Base-by-base conservation (phyloP, 30 jellyfish, hydroid and myxozoan species). In the Calvadosia cruxmelitensis region DNA sequence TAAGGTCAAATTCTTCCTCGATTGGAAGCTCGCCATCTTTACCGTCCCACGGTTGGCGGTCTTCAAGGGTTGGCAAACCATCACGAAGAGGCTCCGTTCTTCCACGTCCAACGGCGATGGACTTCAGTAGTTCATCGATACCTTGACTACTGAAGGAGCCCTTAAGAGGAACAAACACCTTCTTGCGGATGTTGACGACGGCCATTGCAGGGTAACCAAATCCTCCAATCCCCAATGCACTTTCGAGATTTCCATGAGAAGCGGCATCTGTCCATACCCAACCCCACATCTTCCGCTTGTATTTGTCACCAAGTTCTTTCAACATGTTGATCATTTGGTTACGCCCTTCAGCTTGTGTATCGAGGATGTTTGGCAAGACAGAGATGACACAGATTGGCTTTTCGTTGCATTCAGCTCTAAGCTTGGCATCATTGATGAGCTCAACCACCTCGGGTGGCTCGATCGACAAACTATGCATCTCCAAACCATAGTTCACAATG, bases 191-290 rank as follows among this genome's bases (percentile, higher is more conserved):
- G 68, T 81, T 87, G 29, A 75, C 94, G 53, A 81, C 97, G 50
- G 94, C 97, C 94, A 81, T 71, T 3, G 97, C 97, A 20, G 97
- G 97, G 72, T 87, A 87, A 10, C 97, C 97, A 3, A 87, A 87
- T 50, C 97, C 97, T 23, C 97, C 97, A 25, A 87, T 61, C 10
- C 94, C 97, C 24, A 87, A 81, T 1, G 94, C 69, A 34, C 53
- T 68, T 53, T 87, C 97, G 42, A 87, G 77, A 3, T 76, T 81
- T 3, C 87, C 83, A 71, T 87, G 94, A 1, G 77, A 67, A 25
- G 86, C 93, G 24, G 94, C 93, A 33, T 74, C 86, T 1, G 94
- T 69, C 97, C 97, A 87, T 3, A 33, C 88, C 97, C 97, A 87
- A 33, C 97, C 97, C 94, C 94, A 87, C 80, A 80, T 67, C 67